These are phyloP conservation scores for Cotesia vestalis DNA, from an alignment of 1,140 invertebrate species.

Conservation along the genomic window DNA sequence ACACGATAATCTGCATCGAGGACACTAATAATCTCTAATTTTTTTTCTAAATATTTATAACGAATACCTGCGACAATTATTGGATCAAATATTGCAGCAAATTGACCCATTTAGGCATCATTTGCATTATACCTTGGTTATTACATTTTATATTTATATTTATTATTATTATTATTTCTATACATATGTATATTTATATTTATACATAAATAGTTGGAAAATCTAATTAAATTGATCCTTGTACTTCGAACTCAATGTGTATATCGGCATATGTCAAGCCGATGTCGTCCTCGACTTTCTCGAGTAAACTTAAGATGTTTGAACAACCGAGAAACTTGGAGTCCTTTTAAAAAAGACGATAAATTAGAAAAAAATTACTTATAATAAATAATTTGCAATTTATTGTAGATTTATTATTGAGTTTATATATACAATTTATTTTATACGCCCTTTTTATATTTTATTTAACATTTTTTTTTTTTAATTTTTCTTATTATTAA, in stretches of 20 bases:
- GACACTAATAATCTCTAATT: neutral
- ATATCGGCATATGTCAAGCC: slow-evolving; percentile 20
- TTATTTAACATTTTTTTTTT: no score
- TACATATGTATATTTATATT: slow-evolving; percentile 21
- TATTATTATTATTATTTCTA: neutral
- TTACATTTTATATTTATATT: neutral
- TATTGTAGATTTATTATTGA: no score
- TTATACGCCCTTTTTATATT: slow-evolving; percentile 3
- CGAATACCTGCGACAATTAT: no score
- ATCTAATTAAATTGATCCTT: slow-evolving; percentile 57
- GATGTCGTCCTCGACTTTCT: slow-evolving; percentile 30
- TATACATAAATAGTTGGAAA: slow-evolving; percentile 21
- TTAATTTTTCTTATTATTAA: no score
- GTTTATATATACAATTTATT: no score
- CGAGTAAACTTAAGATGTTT: slow-evolving; percentile 32
- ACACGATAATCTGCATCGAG: neutral
- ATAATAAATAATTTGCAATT: neutral
- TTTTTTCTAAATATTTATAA: neutral
- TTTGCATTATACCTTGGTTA: neutral
- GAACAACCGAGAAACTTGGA: neutral
- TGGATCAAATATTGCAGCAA: neutral
- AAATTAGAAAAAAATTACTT: neutral
- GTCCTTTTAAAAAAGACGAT: neutral
- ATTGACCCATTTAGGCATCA: neutral
- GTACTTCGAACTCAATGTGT: slow-evolving; percentile 55